Evolutionary conservation across 2,113 vertebrate genomes (phyloP).

Genomic region (Chaetodon auriga): DNA sequence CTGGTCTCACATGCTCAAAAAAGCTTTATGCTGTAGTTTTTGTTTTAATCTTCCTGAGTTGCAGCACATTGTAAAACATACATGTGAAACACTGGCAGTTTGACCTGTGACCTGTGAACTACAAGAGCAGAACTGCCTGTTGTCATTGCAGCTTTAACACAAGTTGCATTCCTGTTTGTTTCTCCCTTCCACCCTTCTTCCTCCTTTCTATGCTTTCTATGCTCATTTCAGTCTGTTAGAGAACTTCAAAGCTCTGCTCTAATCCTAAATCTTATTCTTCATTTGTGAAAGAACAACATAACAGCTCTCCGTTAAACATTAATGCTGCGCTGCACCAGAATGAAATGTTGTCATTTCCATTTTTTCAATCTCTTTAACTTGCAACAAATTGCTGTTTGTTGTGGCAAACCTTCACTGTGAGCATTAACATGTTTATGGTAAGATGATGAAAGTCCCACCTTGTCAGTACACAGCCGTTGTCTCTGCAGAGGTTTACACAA

Average conservation of each 20-base stretch:
- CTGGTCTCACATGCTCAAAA: no score
- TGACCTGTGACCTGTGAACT: background rate
- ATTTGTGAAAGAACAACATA: background rate
- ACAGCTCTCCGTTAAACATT: background rate
- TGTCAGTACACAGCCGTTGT: background rate
- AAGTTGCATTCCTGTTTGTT: background rate
- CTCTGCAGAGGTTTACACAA: slow-evolving; percentile 7
- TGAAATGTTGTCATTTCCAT: background rate
- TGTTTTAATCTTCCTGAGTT: background rate
- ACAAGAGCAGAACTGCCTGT: background rate
- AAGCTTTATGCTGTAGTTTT: no score
- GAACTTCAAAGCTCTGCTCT: background rate
- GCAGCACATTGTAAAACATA: background rate
- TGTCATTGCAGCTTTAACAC: background rate
- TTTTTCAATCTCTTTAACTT: background rate
- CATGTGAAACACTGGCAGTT: background rate
- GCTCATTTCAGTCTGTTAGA: background rate
- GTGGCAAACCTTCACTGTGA: background rate
- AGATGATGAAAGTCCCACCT: background rate
- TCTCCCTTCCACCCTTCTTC: background rate
- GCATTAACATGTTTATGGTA: background rate
- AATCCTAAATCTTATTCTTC: background rate
- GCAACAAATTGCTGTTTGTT: background rate
- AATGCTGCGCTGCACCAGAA: background rate
- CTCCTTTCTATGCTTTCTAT: background rate